Evolutionary conservation across 2,797 vertebrate genomes (phyloP).

Genomic region (Semaprochilodus insignis): DNA sequence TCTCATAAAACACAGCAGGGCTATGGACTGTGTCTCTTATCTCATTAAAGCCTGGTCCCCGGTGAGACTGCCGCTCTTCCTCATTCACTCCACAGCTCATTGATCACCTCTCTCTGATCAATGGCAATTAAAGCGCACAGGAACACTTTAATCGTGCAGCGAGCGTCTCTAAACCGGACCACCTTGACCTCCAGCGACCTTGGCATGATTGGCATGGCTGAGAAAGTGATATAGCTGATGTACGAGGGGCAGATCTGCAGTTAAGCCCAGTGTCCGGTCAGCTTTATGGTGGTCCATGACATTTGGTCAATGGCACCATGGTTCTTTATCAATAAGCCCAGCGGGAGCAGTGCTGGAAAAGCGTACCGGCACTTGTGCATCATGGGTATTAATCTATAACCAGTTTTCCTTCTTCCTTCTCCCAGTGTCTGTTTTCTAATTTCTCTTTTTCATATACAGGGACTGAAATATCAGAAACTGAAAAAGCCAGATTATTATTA

Average conservation of each 20-base stretch:
- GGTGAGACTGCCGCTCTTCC: constrained; percentile 64
- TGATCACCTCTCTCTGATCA: constrained; percentile 80
- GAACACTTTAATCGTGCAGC: constrained; percentile 79
- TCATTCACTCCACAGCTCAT: constrained; percentile 67
- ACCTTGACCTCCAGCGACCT: constrained; percentile 74
- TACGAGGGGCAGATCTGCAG: background rate
- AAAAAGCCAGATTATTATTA: too few species aligned
- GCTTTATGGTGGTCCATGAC: background rate
- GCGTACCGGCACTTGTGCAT: background rate
- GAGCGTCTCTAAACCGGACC: constrained; percentile 78
- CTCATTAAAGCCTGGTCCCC: constrained; percentile 73
- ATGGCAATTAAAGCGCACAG: constrained; percentile 84
- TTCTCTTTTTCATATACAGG: too few species aligned
- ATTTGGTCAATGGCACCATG: background rate
- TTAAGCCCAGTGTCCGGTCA: background rate
- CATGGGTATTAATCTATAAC: background rate
- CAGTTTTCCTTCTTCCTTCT: too few species aligned
- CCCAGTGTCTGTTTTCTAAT: too few species aligned
- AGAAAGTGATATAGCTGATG: constrained; percentile 70
- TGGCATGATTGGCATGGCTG: constrained; percentile 46
- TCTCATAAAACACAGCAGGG: constrained; percentile 70
- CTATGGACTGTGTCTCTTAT: constrained; percentile 67
- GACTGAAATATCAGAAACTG: too few species aligned
- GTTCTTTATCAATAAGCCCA: background rate
- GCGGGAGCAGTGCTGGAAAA: background rate